phyloP scores from a whole-genome alignment of 2,888 invertebrate genomes.

The Lordiphosa andalusiaca region DNA sequence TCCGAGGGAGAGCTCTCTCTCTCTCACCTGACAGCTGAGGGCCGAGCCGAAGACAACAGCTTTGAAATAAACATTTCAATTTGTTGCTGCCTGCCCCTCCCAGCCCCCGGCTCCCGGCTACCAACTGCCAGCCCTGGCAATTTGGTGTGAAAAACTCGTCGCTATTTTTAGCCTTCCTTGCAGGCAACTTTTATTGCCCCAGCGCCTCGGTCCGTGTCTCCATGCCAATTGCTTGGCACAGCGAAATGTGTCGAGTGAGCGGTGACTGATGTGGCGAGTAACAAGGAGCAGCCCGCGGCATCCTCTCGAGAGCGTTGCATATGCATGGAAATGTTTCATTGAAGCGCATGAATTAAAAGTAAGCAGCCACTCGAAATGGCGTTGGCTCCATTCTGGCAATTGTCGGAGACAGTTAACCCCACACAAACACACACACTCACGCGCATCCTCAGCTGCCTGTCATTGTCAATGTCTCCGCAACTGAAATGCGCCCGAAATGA shows the following conservation, averaged over 20 bases:
- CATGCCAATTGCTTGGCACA: conserved; percentile 62
- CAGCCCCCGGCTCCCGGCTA: too few relatives aligned
- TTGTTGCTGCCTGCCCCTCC: conserved; percentile 40
- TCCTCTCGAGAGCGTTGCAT: conserved; percentile 23
- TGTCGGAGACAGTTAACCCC: conserved; percentile 41
- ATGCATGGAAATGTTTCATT: conserved; percentile 46
- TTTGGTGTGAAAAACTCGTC: conserved; percentile 66
- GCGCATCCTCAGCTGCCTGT: conserved; percentile 25
- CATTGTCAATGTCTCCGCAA: conserved; percentile 61
- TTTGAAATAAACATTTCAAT: conserved; percentile 71
- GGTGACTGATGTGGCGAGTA: conserved; percentile 79
- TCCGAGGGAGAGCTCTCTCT: conserved; percentile 23
- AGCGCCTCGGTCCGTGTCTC: conserved; percentile 54
- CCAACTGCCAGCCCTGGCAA: conserved; percentile 25
- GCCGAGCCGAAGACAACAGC: conserved; percentile 33
- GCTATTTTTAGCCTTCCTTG: conserved; percentile 54
- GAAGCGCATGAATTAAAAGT: conserved; percentile 45
- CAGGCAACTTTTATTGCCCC: conserved; percentile 47
- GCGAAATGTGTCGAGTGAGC: conserved; percentile 78
- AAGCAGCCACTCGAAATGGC: conserved; percentile 47
- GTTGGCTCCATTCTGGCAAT: conserved; percentile 52
- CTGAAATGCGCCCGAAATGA: conserved; percentile 37
- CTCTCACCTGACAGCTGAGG: conserved; percentile 58
- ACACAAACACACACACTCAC: conserved; percentile 16
- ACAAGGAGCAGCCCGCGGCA: conserved; percentile 55